Evolutionary conservation across 2,797 vertebrate genomes (phyloP), one percentile per base, ranked within the genome.

Genomic region (Alectoris magna): DNA sequence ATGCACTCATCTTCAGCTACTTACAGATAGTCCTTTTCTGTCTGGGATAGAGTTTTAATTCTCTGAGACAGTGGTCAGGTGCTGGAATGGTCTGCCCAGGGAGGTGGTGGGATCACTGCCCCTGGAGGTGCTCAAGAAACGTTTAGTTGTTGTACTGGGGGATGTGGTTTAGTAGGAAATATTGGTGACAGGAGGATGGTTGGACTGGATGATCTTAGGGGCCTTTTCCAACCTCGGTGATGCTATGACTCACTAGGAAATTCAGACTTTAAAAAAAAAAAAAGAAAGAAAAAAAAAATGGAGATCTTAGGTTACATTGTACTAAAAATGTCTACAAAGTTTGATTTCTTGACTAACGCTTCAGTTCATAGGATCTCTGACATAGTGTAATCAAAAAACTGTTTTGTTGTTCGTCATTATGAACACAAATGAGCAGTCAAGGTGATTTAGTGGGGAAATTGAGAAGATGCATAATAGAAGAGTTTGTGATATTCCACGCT

Each of bases 401-500:
- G 19, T 7, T 78, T 44, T 70, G 23, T 85, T 77, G 56, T 36
- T 90, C 64, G 84, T 84, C 83, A 72, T 64, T 77, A 53, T 2
- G 0, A 92, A 39, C 74, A 55, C 73, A 31, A 80, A 69, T 67
- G 75, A 53, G 70, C 51, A 36, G 59, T 63, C 70, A 55, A 56
- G 75, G 59, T 95, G 88, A 91, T 89, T 85, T 81, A 89, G 43
- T 84, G 51, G 55, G 56, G 44, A 82, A 79, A 77, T 62, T 68
- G 77, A 49, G 59, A 77, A 91, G 71, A 55, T 80, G 26, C 0
- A 0, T 46, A 74, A 62, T 58, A 51, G 51, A 91, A 68, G 26
- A 84, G 68, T 78, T 55, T 19, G 38, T 69, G 58, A 76, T 85
- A 88, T 14, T 70, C 83, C 55, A 34, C 76, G 59, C 60, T 77